Percentiles rank a stretch among this genome's conserved stretches.
Conservation (phyloP, 2,888 invertebrate genomes). For the Dicyrtoma fusca region DNA sequence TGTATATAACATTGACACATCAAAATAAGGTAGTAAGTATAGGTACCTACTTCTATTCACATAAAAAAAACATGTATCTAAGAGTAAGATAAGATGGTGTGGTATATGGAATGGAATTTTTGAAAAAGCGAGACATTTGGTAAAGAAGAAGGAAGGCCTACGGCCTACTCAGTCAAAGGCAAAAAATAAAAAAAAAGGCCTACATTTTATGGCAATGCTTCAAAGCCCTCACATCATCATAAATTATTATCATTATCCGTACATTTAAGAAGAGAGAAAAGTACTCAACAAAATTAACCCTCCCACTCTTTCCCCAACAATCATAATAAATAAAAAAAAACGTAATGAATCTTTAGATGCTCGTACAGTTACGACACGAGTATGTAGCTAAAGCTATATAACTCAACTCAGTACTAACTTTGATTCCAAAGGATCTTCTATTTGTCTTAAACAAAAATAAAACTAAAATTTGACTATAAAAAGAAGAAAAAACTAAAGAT, state of each 20-base stretch:
- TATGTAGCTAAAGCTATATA: background rate
- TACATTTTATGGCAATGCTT: slow-evolving; percentile 44
- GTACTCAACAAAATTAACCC: background rate
- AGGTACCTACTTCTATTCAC: background rate
- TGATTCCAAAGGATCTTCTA: too few relatives aligned
- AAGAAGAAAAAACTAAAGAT: slow-evolving; percentile 12
- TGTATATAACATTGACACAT: slow-evolving; percentile 4
- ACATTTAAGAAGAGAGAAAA: slow-evolving; percentile 4
- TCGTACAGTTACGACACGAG: too few relatives aligned
- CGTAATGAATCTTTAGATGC: background rate
- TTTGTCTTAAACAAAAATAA: background rate
- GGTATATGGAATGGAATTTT: background rate
- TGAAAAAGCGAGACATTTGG: background rate
- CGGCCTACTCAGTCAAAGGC: slow-evolving; percentile 14
- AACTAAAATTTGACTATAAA: slow-evolving; percentile 8
- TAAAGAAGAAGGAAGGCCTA: slow-evolving; percentile 3
- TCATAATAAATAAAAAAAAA: background rate
- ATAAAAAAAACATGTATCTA: background rate
- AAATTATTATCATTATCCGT: slow-evolving; percentile 4
- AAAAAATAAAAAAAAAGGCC: slow-evolving; percentile 42
- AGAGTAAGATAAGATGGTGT: background rate
- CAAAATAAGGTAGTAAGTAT: background rate
- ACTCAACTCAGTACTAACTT: too few relatives aligned
- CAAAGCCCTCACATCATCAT: slow-evolving; percentile 32
- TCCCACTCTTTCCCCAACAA: background rate